Percentiles rank a stretch among this genome's conserved stretches.
phyloP scores from a whole-genome alignment of 2,797 vertebrate genomes.

The Calcarius lapponicus region DNA sequence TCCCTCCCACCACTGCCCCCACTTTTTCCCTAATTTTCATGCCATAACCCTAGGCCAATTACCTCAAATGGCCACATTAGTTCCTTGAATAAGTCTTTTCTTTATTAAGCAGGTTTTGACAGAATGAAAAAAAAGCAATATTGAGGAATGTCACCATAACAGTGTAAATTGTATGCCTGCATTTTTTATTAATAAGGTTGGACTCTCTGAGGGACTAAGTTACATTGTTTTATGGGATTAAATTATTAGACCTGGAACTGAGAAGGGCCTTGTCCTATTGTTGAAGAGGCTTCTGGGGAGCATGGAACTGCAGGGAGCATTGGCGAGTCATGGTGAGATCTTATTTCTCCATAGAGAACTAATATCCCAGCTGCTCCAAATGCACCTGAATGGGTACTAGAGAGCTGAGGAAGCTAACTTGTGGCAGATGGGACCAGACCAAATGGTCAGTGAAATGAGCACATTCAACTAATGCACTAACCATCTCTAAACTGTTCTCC shows the following conservation, averaged over 20 bases:
- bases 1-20: not conserved
- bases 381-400: conserved; percentile 67
- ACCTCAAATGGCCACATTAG: not conserved
- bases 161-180: conserved; percentile 18
- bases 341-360: conserved; percentile 68
- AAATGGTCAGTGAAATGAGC: conserved; percentile 74
- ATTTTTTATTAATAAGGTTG: conserved; percentile 70
- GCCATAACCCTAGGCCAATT: not conserved
- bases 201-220: conserved; percentile 57
- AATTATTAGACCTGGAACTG: conserved; percentile 72
- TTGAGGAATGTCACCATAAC: conserved; percentile 30
- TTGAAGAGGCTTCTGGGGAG: conserved; percentile 72
- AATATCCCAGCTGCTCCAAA: conserved; percentile 73
- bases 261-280: conserved; percentile 61
- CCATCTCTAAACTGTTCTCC: conserved; percentile 61
- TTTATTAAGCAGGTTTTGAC: conserved; percentile 27
- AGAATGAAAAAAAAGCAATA: conserved; percentile 38
- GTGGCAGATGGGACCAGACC: conserved; percentile 70
- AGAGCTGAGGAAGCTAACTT: conserved; percentile 52
- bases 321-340: conserved; percentile 56
- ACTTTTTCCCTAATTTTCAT: not conserved
- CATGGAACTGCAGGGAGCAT: conserved; percentile 66
- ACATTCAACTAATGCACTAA: conserved; percentile 63
- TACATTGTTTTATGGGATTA: conserved; percentile 70
- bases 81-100: not conserved